These are phyloP conservation scores for Ceryle rudis DNA, from an alignment of 2,797 vertebrate species.

Conservation along the genomic window DNA sequence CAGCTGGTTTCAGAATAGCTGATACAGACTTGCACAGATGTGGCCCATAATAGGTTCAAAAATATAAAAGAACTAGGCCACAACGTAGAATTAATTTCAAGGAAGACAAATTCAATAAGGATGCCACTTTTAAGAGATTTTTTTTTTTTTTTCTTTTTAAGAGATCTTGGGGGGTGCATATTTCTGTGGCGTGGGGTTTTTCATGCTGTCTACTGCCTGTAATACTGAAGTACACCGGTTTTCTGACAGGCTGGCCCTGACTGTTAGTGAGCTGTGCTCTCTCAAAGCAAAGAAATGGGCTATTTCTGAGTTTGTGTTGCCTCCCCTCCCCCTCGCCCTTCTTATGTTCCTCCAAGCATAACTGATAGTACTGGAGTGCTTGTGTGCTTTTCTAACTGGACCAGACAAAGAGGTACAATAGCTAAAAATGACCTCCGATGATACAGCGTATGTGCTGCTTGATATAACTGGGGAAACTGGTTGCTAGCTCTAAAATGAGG, in stretches of 20 bases:
- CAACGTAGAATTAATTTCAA: slow-evolving; percentile 52
- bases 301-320: slow-evolving; percentile 42
- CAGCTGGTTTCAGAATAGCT: slow-evolving; percentile 75
- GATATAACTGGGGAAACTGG: background rate
- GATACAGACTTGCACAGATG: slow-evolving; percentile 71
- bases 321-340: slow-evolving; percentile 33
- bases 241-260: background rate
- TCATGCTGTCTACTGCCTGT: background rate
- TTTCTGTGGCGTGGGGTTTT: slow-evolving; percentile 10
- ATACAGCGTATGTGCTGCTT: background rate
- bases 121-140: background rate
- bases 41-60: slow-evolving; percentile 59
- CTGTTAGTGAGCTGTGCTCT: background rate
- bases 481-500: background rate
- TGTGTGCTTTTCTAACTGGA: slow-evolving; percentile 54
- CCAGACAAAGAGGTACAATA: slow-evolving; percentile 54
- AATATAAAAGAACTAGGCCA: slow-evolving; percentile 58
- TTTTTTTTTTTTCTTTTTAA: background rate
- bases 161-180: background rate
- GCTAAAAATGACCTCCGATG: slow-evolving; percentile 24
- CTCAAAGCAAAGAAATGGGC: background rate
- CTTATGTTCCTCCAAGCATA: slow-evolving; percentile 54
- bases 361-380: slow-evolving; percentile 40
- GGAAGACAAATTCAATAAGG: slow-evolving; percentile 63
- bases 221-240: background rate